These are phyloP conservation scores for Balearica regulorum DNA, from an alignment of 2,797 vertebrate species.

Conservation along the genomic window DNA sequence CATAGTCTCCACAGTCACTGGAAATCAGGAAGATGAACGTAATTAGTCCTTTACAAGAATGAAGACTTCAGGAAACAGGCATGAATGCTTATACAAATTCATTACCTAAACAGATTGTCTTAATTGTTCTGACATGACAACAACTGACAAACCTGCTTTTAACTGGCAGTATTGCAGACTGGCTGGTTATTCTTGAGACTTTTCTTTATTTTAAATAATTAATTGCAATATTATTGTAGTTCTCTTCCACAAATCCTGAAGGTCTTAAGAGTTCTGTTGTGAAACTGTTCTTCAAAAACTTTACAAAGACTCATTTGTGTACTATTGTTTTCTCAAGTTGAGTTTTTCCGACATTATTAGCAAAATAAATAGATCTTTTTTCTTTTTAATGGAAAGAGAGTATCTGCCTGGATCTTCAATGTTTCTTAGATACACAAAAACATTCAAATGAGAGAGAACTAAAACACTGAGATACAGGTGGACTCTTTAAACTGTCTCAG, in stretches of 20 bases:
- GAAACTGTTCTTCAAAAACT: background rate
- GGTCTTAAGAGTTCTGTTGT: background rate
- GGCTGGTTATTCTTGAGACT: background rate
- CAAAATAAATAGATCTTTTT: conserved; percentile 32
- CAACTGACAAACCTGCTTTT: background rate
- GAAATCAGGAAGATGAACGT: background rate
- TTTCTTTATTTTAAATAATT: background rate
- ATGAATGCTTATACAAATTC: background rate
- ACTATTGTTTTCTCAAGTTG: background rate
- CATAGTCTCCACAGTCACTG: background rate
- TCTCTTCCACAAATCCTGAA: background rate
- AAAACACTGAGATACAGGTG: conserved; percentile 69
- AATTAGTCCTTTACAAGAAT: background rate
- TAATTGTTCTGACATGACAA: background rate
- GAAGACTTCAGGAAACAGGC: background rate
- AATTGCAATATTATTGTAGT: background rate
- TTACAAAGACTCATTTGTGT: background rate
- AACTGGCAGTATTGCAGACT: background rate
- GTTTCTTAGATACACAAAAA: conserved; percentile 62
- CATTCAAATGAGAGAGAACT: conserved; percentile 47
- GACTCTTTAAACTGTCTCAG: conserved; percentile 60
- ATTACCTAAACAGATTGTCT: background rate
- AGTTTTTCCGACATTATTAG: background rate
- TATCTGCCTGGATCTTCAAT: conserved; percentile 7
- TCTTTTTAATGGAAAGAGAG: conserved; percentile 47